Percentiles rank a stretch among this genome's conserved stretches.
Evolutionary conservation across 2,797 vertebrate species (phyloP).

Genomic region (Darevskia nairensis): DNA sequence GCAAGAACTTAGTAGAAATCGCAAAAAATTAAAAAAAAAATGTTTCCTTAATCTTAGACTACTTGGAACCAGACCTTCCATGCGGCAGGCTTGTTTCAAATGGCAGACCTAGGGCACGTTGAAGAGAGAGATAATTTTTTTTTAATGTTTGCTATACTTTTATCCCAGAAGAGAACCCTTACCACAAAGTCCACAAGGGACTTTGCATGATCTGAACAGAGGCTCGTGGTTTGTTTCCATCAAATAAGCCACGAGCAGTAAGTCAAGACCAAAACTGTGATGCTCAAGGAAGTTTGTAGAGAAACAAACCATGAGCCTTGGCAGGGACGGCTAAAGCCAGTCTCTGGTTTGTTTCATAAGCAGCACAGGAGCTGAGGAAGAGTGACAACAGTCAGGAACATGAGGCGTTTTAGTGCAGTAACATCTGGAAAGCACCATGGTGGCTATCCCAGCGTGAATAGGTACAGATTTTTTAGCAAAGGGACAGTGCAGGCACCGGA

Average conservation of each 20-base stretch:
- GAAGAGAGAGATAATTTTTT: neutral
- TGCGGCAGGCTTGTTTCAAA: neutral
- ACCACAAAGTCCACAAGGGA: neutral
- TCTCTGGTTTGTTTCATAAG: too few relatives aligned
- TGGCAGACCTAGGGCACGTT: neutral
- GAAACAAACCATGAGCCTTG: too few relatives aligned
- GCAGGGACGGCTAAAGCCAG: too few relatives aligned
- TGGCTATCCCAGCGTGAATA: neutral
- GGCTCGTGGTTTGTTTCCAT: too few relatives aligned
- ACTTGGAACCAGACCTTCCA: neutral
- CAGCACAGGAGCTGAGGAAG: too few relatives aligned
- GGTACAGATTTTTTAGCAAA: neutral
- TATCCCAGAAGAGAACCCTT: neutral
- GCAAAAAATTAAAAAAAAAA: neutral
- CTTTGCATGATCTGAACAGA: neutral
- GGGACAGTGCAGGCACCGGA: neutral
- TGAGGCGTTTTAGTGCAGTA: too few relatives aligned
- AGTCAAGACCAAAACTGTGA: too few relatives aligned
- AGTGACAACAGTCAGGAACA: too few relatives aligned
- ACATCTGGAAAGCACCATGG: too few relatives aligned
- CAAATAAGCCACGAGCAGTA: too few relatives aligned
- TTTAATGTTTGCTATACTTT: neutral
- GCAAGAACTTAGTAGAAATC: slow-evolving; percentile 19
- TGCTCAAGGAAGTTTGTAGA: too few relatives aligned
- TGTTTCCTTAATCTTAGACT: neutral